Evolutionary conservation across 2,797 vertebrate species (phyloP).

Genomic region (Apogon hyalosoma): DNA sequence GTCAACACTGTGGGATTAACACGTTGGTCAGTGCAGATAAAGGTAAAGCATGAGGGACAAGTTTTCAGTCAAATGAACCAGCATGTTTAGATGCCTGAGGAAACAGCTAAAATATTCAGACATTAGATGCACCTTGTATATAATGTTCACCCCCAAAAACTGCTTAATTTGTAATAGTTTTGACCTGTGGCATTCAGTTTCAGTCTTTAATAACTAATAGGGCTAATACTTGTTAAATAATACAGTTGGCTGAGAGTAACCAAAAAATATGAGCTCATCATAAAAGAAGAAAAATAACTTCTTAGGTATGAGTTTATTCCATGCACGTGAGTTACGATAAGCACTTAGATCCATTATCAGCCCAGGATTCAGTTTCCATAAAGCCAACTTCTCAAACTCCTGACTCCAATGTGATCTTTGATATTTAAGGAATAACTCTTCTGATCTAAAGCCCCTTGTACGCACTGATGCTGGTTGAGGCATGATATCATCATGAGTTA

Average conservation of each 20-base stretch:
- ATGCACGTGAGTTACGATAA: constrained; percentile 11
- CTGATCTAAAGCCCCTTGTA: constrained; percentile 3
- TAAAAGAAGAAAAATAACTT: constrained; percentile 14
- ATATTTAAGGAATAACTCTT: constrained; percentile 24
- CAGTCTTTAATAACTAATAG: constrained; percentile 15
- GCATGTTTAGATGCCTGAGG: constrained; percentile 21
- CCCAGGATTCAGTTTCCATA: constrained; percentile 17
- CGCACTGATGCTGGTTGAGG: background rate
- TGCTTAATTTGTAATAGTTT: constrained; percentile 1
- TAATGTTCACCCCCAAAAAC: background rate
- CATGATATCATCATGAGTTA: background rate
- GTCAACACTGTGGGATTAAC: constrained; percentile 76
- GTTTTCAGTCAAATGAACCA: constrained; percentile 24
- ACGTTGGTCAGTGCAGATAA: constrained; percentile 62
- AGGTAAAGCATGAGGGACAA: constrained; percentile 34
- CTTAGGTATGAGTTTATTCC: background rate
- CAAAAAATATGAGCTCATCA: background rate
- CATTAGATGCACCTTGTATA: constrained; percentile 9
- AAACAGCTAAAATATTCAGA: constrained; percentile 28
- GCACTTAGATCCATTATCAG: constrained; percentile 29
- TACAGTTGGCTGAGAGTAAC: constrained; percentile 1
- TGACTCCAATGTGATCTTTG: constrained; percentile 35
- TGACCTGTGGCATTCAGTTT: constrained; percentile 15
- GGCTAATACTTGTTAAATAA: constrained; percentile 6
- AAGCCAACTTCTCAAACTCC: constrained; percentile 22